Evolutionary conservation across 2,797 vertebrate species (phyloP).

Genomic region (Girardinus metallicus): DNA sequence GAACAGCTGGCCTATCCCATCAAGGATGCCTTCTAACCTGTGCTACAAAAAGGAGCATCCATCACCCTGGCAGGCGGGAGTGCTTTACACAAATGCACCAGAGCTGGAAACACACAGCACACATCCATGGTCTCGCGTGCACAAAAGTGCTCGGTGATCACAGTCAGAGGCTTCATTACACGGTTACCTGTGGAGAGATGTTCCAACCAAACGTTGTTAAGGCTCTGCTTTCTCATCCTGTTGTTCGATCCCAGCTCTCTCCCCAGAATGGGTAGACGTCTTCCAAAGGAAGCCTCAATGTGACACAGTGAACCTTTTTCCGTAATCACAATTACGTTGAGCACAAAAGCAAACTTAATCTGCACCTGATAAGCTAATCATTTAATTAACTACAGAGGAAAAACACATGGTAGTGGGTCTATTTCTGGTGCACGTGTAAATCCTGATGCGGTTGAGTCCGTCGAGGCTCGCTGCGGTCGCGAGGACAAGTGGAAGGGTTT

Average conservation of each 20-base stretch:
- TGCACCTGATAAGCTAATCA: neutral
- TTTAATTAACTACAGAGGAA: slow-evolving; percentile 10
- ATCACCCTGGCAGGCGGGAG: slow-evolving; percentile 60
- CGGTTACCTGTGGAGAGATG: slow-evolving; percentile 2
- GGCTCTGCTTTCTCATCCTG: neutral
- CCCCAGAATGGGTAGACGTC: neutral
- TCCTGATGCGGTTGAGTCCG: neutral
- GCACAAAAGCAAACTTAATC: slow-evolving; percentile 10
- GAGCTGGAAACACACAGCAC: slow-evolving; percentile 50
- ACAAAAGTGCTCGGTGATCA: slow-evolving; percentile 47
- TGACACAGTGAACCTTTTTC: neutral
- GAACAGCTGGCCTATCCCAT: slow-evolving; percentile 78
- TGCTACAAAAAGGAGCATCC: slow-evolving; percentile 75
- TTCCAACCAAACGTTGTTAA: slow-evolving; percentile 6
- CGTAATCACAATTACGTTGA: neutral
- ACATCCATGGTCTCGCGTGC: slow-evolving; percentile 32
- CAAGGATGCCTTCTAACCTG: slow-evolving; percentile 81
- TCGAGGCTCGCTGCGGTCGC: neutral
- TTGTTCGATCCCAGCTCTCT: neutral
- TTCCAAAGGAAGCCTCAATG: neutral
- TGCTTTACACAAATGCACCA: slow-evolving; percentile 55
- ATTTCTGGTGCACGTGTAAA: neutral
- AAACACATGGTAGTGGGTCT: neutral
- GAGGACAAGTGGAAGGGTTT: slow-evolving; percentile 4
- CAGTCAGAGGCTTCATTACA: slow-evolving; percentile 44